These are phyloP conservation scores for Danio kyathit DNA, from an alignment of 2,797 vertebrate genomes.

Conservation along the genomic window DNA sequence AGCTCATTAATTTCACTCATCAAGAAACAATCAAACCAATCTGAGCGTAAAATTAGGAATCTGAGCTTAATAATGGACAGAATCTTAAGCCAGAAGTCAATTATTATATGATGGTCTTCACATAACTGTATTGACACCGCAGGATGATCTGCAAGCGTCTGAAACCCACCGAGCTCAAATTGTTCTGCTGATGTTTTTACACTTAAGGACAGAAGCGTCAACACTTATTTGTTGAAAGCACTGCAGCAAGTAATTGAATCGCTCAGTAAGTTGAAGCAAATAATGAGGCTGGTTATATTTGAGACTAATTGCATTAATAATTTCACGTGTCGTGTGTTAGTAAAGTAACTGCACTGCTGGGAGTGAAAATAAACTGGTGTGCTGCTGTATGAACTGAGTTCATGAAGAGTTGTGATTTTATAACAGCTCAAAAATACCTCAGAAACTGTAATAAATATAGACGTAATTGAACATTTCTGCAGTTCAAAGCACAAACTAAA, in stretches of 20 bases:
- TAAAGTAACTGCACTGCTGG: neutral
- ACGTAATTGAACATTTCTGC: neutral
- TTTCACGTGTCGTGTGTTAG: constrained; percentile 3
- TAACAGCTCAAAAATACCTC: neutral
- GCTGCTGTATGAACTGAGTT: neutral
- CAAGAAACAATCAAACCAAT: constrained; percentile 3
- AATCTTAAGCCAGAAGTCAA: constrained; percentile 14
- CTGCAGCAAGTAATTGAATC: neutral
- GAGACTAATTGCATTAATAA: neutral
- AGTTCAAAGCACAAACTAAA: constrained; percentile 11
- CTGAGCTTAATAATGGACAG: neutral
- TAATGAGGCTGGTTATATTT: neutral
- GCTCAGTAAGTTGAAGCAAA: neutral
- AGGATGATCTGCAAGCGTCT: neutral
- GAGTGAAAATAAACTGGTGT: neutral
- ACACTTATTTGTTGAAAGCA: neutral
- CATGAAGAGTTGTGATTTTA: neutral
- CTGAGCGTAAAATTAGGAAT: constrained; percentile 16
- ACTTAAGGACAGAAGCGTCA: neutral
- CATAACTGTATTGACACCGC: neutral
- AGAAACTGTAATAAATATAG: neutral
- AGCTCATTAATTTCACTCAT: constrained; percentile 16
- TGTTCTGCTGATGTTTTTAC: neutral
- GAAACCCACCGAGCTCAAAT: neutral
- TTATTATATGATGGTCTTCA: neutral